phyloP scores from a whole-genome alignment of 1,140 invertebrate genomes.

The Amphibalanus amphitrite region DNA sequence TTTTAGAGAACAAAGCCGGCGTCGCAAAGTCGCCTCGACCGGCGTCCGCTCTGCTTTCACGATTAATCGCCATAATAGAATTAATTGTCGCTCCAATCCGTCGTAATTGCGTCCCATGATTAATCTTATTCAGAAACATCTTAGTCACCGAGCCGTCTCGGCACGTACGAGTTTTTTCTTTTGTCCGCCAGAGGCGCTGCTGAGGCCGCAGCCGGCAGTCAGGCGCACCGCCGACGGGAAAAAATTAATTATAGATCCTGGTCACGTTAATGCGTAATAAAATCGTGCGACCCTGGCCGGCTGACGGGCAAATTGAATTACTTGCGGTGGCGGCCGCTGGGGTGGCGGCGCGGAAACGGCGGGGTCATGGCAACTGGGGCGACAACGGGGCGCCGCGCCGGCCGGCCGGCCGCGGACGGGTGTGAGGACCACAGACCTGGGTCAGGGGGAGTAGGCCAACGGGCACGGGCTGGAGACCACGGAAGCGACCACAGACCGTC shows the following conservation, averaged over 20 bases:
- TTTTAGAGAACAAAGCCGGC: background rate
- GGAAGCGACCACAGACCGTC: too few species aligned
- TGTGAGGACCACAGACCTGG: too few species aligned
- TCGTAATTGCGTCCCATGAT: background rate
- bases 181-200: background rate
- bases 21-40: background rate
- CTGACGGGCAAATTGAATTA: background rate
- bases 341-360: too few species aligned
- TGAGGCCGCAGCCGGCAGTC: background rate
- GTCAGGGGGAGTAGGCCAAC: too few species aligned
- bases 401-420: too few species aligned
- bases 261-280: background rate
- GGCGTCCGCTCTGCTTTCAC: background rate
- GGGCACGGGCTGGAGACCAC: too few species aligned
- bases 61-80: background rate
- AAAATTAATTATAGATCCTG: background rate
- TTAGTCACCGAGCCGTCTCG: background rate
- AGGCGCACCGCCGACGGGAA: background rate
- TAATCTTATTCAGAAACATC: constrained; percentile 1
- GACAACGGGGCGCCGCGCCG: too few species aligned
- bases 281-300: background rate
- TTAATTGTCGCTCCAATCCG: background rate
- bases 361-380: too few species aligned
- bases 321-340: background rate
- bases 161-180: background rate